Evolutionary conservation across 2,113 vertebrate species (phyloP), one percentile per base, ranked within the genome.

Genomic region (Percina caprodes): DNA sequence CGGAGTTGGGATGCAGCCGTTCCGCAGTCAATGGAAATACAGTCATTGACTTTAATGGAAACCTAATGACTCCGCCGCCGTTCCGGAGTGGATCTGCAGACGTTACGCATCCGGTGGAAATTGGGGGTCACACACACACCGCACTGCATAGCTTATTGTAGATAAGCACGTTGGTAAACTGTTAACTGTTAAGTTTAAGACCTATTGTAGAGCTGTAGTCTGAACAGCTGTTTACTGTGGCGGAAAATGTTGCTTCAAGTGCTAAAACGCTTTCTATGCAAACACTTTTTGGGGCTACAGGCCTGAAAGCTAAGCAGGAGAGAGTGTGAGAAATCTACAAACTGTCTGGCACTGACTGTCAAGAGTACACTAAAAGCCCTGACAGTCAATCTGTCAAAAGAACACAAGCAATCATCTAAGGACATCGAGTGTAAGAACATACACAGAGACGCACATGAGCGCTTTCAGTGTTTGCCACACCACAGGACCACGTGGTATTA

Each of bases 201-300:
- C 24, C 18, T 14, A 39, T 49, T 10, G 14, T 59, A 63, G 72
- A 70, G 46, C 23, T 0, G 21, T 1, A 62, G 42, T 21, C n/a
- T 14, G 39, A 79, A 55, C 56, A 74, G 61, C 66, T 68, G 69
- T 62, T 71, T 48, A 39, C 52, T 39, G 35, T 13, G 45, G 80
- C 12, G 15, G 33, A 80, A 87, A 86, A 83, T 60, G 66, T 35
- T 24, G 69, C 59, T 65, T n/a, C 3, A 39, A 78, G 84, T 52
- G 74, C 80, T 65, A 71, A 84, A 84, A 89, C 71, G 70, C 63
- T 80, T 87, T 79, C 55, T 69, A 61, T 60, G 81, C 67, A 70
- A 84, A 90, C 80, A 77, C 75, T 74, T 63, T 3, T 3, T 15
- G 63, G 78, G 58, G 76, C 45, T 46, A 21, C 59, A 69, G n/a